Base-by-base conservation (phyloP, 1,140 invertebrate species). In the Colletes latitarsis region DNA sequence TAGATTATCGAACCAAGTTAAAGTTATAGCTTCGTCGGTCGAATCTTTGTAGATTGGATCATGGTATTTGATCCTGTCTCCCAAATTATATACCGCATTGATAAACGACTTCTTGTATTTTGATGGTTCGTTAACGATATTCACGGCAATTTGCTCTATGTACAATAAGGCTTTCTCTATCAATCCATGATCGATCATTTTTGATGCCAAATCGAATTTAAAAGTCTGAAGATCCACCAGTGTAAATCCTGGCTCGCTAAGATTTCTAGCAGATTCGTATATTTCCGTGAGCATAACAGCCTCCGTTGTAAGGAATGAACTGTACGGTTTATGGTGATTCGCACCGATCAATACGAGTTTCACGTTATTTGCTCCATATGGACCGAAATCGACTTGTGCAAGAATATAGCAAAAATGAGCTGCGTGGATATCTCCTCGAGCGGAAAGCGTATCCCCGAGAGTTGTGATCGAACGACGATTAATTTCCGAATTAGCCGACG, bases 361-460 rank as follows among this genome's bases (percentile, higher is more conserved):
- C 8, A 94, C 95, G 66, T 94, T 94, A 77, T 90, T 94, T 89
- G 94, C 94, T 58, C 94, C 94, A 87, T 95, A 96, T 1, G 93
- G 90, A 1, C 96, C 95, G 92, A 98, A 97, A 70, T 95, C 95
- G 69, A 96, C 95, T 88, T 98, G 96, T 1, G 97, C 97, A 91
- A 98, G 96, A 77, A 99, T 93, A 93, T 99, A 99, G 91, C 98
- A 99, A 91, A 99, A 98, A 89, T 99, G 98, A 14, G 98, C 97
- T 4, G 97, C 98, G 92, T 96, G 96, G 41, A 98, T 94, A 91
- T 96, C 95, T 10, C 97, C 97, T 30, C 96, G 94, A 19, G 94
- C 90, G 75, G 93, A 91, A 1, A 97, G 92, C 4, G 96, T 96
- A 90, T 96, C 96, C 0, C 96, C 96, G 9, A 99, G 93, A 41